Evolutionary conservation across 1,140 invertebrate genomes (phyloP), one percentile per base, ranked within the genome.

Genomic region (Nautilus pompilius): DNA sequence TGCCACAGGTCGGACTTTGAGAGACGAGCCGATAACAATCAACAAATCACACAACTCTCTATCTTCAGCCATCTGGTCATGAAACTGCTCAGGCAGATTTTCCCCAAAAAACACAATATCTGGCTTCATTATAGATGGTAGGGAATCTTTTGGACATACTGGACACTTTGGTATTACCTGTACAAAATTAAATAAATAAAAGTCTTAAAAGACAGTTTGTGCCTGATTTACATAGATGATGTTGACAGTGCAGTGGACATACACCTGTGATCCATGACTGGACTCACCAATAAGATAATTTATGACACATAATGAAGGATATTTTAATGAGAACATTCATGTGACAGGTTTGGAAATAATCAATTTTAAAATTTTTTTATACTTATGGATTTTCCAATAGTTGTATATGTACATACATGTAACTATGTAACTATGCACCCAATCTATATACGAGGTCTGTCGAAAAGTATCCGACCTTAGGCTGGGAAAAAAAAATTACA

Each of bases 61-160:
- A 74, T 96, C 93, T 67, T 87, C 84, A 10, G 87, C 86, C 87
- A 95, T 91, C 8, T 90, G 88, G 48, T 88, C 85, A 75, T 96
- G 92, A 77, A 96, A 96, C 58, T 88, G 87, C 64, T 92, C 89
- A 1, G 93, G 91, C 28, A 96, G 82, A 72, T 90, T 91, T 83
- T 96, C 94, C 17, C 94, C 94, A 82, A 96, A 96, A 82, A 96
- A 96, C 22, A 95, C 92, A 75, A 96, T 96, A 77, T 96, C 92
- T 57, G 94, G 94, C 81, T 96, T 96, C 88, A 96, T 92, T 53
- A 96, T 88, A 34, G 86, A 82, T n/a, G 80, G 28, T 0, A 63
- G 22, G n/a, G 62, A 60, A 26, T 71, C 68, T 29, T 70, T 48
- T 17, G 80, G 76, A 79, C 93, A 95, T 48, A 86, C 86, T 15